phyloP scores from a whole-genome alignment of 2,113 vertebrate genomes.

The Myocastor coypus region DNA sequence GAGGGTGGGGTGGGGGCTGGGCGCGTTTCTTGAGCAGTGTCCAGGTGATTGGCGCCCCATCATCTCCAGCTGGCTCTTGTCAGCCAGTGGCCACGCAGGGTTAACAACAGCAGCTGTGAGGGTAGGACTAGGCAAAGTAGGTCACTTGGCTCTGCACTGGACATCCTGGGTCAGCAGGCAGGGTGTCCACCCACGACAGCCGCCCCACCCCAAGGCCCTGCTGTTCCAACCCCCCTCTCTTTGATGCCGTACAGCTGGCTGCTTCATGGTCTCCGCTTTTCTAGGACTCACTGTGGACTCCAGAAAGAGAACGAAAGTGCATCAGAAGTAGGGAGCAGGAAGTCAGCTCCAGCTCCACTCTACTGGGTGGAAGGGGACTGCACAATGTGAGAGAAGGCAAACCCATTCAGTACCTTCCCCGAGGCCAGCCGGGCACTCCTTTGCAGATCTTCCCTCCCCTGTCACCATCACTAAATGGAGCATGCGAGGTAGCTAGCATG shows the following conservation, averaged over 20 bases:
- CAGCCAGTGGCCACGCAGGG: background rate
- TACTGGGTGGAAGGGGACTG: background rate
- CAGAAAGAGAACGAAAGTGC: background rate
- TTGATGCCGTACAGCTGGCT: background rate
- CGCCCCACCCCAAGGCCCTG: background rate
- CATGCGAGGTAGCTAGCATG: background rate
- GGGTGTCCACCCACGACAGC: background rate
- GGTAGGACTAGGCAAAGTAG: slow-evolving; percentile 20
- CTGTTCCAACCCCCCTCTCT: background rate
- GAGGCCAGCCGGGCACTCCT: background rate
- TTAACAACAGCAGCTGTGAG: slow-evolving; percentile 30
- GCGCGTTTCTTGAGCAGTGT: background rate
- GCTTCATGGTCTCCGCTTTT: background rate
- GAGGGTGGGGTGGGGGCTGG: slow-evolving; percentile 20
- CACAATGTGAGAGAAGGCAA: background rate
- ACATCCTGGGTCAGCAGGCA: slow-evolving; percentile 18
- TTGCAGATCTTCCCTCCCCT: background rate
- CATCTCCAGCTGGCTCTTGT: background rate
- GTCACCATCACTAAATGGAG: background rate
- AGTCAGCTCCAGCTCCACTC: background rate
- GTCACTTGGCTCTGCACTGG: background rate
- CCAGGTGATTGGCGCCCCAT: slow-evolving; percentile 19
- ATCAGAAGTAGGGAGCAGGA: background rate
- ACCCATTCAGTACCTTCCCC: background rate
- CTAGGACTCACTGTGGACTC: background rate